Evolutionary conservation across 2,113 vertebrate species (phyloP).

Genomic region (Cygnus atratus): DNA sequence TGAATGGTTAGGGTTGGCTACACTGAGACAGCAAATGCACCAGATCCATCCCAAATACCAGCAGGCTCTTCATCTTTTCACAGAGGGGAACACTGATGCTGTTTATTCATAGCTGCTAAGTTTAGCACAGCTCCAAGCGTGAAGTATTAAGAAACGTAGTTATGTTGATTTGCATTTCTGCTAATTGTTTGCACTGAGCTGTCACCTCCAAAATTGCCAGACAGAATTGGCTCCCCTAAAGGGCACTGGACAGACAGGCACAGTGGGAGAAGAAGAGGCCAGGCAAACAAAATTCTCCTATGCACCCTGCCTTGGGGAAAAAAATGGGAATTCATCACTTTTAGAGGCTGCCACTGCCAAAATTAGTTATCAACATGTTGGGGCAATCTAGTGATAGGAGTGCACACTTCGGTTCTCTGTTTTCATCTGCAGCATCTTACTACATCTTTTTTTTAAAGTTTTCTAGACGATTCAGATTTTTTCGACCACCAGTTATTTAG

Average conservation of each 20-base stretch:
- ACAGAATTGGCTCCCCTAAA: background rate
- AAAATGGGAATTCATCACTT: background rate
- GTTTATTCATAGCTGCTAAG: slow-evolving; percentile 40
- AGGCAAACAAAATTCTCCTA: background rate
- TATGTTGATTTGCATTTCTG: slow-evolving; percentile 29
- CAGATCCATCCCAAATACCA: background rate
- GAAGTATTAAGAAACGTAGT: background rate
- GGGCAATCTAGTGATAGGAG: background rate
- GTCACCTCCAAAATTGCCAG: background rate
- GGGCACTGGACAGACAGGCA: background rate
- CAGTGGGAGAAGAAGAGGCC: background rate
- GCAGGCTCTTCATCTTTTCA: background rate
- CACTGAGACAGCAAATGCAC: background rate
- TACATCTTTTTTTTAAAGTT: background rate
- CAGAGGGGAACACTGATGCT: background rate
- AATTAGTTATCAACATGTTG: background rate
- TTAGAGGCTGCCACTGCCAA: background rate
- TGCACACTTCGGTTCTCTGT: background rate
- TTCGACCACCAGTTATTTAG: background rate
- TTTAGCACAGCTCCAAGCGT: slow-evolving; percentile 33
- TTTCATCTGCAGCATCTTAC: background rate
- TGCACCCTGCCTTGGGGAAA: background rate
- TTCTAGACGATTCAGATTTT: background rate
- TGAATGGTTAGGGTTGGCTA: background rate
- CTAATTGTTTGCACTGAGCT: slow-evolving; percentile 11